These are phyloP conservation scores for Apamea epomidion DNA, from an alignment of 2,888 invertebrate genomes.

Conservation along the genomic window DNA sequence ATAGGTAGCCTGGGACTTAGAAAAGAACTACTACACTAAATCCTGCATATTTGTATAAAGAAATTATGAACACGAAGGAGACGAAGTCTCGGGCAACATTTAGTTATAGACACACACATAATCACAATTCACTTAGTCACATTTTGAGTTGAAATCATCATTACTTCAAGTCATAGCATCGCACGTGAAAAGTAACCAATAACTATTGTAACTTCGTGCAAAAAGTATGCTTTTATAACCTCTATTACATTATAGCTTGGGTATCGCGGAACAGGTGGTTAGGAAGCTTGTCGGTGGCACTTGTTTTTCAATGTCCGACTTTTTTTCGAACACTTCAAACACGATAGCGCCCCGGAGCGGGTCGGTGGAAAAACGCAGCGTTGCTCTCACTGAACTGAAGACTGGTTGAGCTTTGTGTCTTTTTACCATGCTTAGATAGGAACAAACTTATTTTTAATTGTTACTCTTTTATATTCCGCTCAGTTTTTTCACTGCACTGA, in stretches of 20 bases:
- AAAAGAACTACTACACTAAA: neutral
- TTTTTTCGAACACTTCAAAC: constrained; percentile 13
- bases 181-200: neutral
- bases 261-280: neutral
- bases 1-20: too few species aligned
- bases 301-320: constrained; percentile 23
- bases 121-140: neutral
- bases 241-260: neutral
- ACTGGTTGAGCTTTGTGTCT: neutral
- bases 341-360: neutral
- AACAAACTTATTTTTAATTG: neutral
- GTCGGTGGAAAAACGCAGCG: neutral
- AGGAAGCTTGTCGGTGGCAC: neutral
- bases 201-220: neutral
- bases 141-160: neutral
- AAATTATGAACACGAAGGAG: neutral
- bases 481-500: neutral
- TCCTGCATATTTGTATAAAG: too few species aligned
- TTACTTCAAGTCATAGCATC: neutral
- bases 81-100: neutral
- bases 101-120: neutral
- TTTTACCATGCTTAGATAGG: neutral
- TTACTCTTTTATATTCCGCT: neutral
- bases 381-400: neutral
- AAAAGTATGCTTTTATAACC: neutral